Percentiles rank a stretch among this genome's conserved stretches.
These are phyloP conservation scores for Trissolcus basalis DNA, from an alignment of 1,140 invertebrate genomes.

Conservation along the genomic window DNA sequence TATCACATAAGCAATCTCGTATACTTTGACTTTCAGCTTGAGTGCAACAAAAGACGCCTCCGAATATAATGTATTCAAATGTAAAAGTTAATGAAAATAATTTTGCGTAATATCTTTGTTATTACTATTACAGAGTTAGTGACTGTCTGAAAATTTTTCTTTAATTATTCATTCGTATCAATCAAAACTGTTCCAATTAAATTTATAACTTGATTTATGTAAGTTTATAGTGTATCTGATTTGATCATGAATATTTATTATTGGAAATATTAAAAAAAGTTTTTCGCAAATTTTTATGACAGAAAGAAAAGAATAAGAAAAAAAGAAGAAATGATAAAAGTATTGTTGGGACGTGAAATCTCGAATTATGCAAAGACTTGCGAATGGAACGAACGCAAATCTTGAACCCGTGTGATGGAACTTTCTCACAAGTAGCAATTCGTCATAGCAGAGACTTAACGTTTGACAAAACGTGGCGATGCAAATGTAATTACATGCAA, in stretches of 20 bases:
- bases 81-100: background rate
- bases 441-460: conserved; percentile 17
- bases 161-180: too few relatives aligned
- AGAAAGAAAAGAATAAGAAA: background rate
- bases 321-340: background rate
- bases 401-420: background rate
- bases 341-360: conserved; percentile 2
- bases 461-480: conserved; percentile 21
- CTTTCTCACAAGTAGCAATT: conserved; percentile 31
- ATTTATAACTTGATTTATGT: too few relatives aligned
- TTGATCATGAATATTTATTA: background rate
- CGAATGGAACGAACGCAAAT: background rate
- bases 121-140: too few relatives aligned
- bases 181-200: too few relatives aligned
- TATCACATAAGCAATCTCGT: too few relatives aligned
- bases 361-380: background rate
- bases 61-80: conserved; percentile 10
- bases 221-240: too few relatives aligned
- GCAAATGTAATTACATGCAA: conserved; percentile 32
- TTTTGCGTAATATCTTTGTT: too few relatives aligned
- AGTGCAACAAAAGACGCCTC: conserved; percentile 19
- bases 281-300: background rate
- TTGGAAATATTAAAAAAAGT: too few relatives aligned
- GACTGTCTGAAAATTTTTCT: too few relatives aligned
- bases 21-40: background rate